A percentile compares a stretch with the other conserved stretches of the same genome.
Conservation (phyloP, 1,140 invertebrate genomes). For the Ephestia elutella region DNA sequence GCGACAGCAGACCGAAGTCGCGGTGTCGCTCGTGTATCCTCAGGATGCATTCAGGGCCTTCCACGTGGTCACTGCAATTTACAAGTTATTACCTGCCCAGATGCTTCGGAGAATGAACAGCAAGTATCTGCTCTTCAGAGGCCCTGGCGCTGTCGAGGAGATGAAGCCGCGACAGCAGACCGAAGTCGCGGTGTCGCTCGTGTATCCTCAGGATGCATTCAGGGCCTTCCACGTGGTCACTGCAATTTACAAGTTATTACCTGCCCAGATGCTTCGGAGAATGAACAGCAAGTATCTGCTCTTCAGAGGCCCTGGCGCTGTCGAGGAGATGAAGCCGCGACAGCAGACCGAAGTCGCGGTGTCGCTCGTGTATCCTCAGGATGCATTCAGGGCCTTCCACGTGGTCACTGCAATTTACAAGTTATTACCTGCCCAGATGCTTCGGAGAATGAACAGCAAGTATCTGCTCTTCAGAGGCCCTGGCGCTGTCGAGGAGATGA, state of each 20-base stretch:
- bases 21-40: conserved; percentile 81
- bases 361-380: no score
- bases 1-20: conserved; percentile 79
- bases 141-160: conserved; percentile 71
- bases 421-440: conserved; percentile 76
- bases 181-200: conserved; percentile 79
- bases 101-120: conserved; percentile 80
- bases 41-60: conserved; percentile 83
- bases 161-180: conserved; percentile 79
- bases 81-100: conserved; percentile 74
- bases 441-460: conserved; percentile 78
- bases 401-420: no score
- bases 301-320: conserved; percentile 75
- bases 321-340: conserved; percentile 76
- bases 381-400: no score
- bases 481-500: conserved; percentile 61
- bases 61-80: conserved; percentile 80
- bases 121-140: conserved; percentile 80
- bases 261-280: conserved; percentile 77
- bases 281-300: conserved; percentile 82
- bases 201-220: conserved; percentile 82
- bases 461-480: conserved; percentile 82
- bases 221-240: conserved; percentile 85
- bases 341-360: conserved; percentile 80
- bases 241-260: conserved; percentile 43